Evolutionary conservation across 1,140 invertebrate genomes (phyloP).

Genomic region (Caenorhabditis briggsae): DNA sequence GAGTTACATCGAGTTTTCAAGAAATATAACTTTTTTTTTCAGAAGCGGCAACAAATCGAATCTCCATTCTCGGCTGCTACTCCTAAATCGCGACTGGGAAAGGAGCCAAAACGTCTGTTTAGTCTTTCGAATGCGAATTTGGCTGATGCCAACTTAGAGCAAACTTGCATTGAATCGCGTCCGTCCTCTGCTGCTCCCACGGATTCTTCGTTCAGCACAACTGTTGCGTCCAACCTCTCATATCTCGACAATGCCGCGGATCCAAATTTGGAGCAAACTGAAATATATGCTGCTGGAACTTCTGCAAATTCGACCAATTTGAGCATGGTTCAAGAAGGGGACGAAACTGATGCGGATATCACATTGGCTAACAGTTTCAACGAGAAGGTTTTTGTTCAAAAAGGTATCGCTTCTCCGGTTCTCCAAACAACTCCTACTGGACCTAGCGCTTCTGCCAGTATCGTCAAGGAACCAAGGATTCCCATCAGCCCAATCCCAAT

Average conservation of each 20-base stretch:
- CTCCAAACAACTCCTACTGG: background rate
- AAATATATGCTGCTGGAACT: background rate
- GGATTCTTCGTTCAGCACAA: background rate
- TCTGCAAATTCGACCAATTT: background rate
- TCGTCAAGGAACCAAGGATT: background rate
- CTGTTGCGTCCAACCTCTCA: background rate
- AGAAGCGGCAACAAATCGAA: constrained; percentile 26
- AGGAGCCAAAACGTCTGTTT: constrained; percentile 13
- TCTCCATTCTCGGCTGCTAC: constrained; percentile 22
- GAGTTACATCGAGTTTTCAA: background rate
- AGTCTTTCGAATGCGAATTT: background rate
- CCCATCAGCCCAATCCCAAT: background rate
- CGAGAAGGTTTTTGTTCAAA: background rate
- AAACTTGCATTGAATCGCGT: constrained; percentile 18
- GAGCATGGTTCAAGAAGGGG: constrained; percentile 33
- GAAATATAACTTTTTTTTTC: background rate
- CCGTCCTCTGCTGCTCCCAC: background rate
- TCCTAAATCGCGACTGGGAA: constrained; percentile 24
- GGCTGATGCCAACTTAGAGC: background rate
- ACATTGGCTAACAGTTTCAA: constrained; percentile 1
- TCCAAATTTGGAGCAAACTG: constrained; percentile 13
- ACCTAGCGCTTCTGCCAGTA: no score
- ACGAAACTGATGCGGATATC: constrained; percentile 9
- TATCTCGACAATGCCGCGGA: background rate
- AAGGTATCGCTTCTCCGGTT: background rate